Evolutionary conservation across 2,888 invertebrate species (phyloP).

Genomic region (Temnothorax unifasciatus): DNA sequence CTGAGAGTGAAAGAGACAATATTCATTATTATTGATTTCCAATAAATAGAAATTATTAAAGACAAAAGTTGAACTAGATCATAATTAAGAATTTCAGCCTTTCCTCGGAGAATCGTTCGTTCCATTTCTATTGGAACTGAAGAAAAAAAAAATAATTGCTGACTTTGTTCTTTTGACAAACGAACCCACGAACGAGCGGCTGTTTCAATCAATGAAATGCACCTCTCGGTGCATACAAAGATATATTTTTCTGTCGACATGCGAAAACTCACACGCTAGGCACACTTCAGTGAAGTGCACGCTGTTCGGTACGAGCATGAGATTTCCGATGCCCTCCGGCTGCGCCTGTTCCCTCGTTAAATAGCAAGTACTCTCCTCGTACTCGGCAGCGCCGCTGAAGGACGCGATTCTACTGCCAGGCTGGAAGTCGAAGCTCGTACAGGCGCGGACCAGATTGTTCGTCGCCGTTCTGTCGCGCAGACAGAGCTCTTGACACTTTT

Average conservation of each 20-base stretch:
- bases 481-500: slow-evolving; percentile 95
- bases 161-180: too few species aligned
- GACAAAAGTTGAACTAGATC: background rate
- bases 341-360: slow-evolving; percentile 94
- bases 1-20: slow-evolving; percentile 84
- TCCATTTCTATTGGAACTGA: background rate
- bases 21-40: background rate
- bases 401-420: slow-evolving; percentile 95
- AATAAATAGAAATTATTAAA: background rate
- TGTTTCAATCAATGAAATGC: slow-evolving; percentile 18
- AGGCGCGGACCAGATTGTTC: slow-evolving; percentile 94
- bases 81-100: background rate
- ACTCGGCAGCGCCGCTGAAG: slow-evolving; percentile 92
- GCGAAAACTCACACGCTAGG: slow-evolving; percentile 91
- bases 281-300: slow-evolving; percentile 97
- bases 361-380: slow-evolving; percentile 95
- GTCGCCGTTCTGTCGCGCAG: slow-evolving; percentile 92
- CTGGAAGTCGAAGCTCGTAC: slow-evolving; percentile 96
- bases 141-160: background rate
- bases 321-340: slow-evolving; percentile 95
- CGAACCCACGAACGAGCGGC: background rate
- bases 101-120: background rate
- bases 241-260: background rate
- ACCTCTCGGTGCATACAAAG: background rate
- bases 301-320: slow-evolving; percentile 96